Base-by-base conservation (phyloP, 2,797 vertebrate genomes). In the Poliocrania exsul region DNA sequence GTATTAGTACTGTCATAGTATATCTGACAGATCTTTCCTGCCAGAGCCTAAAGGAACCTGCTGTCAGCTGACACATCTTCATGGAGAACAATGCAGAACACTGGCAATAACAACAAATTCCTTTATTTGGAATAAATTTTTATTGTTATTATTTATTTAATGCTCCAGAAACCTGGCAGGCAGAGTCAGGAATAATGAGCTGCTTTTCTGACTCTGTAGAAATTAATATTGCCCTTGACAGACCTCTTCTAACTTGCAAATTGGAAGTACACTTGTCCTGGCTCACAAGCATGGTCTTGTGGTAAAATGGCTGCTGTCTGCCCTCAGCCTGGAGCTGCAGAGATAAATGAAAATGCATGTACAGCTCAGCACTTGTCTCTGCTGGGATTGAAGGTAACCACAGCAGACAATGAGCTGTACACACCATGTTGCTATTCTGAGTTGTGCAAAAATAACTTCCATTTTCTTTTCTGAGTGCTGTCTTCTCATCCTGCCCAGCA, bases 381-480 rank as follows among this genome's bases (percentile, higher is more conserved):
- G 73, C 62, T 86, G 74, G 77, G 64, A 79, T 8, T 88, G 88
- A 93, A 88, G 44, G 85, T 90, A 94, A 81, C 72, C 85, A 69
- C 44, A 74, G 70, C 85, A 91, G 72, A 92, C 0, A 3, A 88
- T 2, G 23, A 83, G 61, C 86, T 72, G 60, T 88, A 29, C 5
- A 0, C 0, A 1, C 62, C 0, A 1, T 74, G 44, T 81, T 95
- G 88, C 86, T 88, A 20, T 69, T 82, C 70, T 82, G 73, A 85
- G 88, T 83, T 71, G 80, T 86, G 78, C 95, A 96, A 93, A 97
- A 96, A 96, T 96, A 96, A 42, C 72, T 92, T 91, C 26, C 11
- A 4, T 84, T 86, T 90, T 72, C 66, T 90, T 84, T 87, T 85
- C 64, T 69, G 51, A 35, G 28, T 46, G 53, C 50, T 90, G 46